Conservation (phyloP, 2,797 vertebrate genomes). For the Poeciliopsis presidionis region DNA sequence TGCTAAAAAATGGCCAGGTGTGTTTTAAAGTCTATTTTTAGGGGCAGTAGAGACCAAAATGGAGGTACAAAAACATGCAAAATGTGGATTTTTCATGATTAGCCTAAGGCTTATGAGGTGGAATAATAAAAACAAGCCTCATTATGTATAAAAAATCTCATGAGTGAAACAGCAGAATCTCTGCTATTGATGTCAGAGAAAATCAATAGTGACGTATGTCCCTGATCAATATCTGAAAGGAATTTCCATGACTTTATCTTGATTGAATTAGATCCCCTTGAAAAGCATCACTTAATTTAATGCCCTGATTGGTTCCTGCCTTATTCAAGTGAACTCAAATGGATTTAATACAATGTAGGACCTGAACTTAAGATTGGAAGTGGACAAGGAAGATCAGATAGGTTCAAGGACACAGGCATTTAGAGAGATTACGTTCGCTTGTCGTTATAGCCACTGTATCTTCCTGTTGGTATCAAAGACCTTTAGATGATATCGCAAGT, state of each 20-base stretch:
- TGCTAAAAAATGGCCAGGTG: too few species aligned
- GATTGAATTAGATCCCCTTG: constrained; percentile 72
- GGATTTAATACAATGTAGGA: constrained; percentile 73
- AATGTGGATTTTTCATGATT: not conserved
- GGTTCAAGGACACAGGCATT: constrained; percentile 61
- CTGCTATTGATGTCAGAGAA: constrained; percentile 56
- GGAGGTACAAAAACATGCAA: too few species aligned
- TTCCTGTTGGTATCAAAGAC: constrained; percentile 43
- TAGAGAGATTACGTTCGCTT: constrained; percentile 55
- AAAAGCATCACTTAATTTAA: constrained; percentile 55
- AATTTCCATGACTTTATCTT: constrained; percentile 71
- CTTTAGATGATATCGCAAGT: constrained; percentile 54
- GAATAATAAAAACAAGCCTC: constrained; percentile 25
- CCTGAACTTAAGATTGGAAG: constrained; percentile 74
- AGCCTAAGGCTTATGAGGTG: not conserved
- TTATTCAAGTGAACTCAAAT: constrained; percentile 79
- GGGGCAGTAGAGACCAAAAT: too few species aligned
- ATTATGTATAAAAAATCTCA: constrained; percentile 25
- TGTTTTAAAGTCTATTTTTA: too few species aligned
- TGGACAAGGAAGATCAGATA: constrained; percentile 67
- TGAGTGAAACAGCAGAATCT: constrained; percentile 44
- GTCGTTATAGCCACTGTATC: constrained; percentile 40
- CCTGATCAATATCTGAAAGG: constrained; percentile 75
- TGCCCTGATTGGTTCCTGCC: constrained; percentile 67
- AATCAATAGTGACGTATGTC: constrained; percentile 62